phyloP scores from a whole-genome alignment of 53 echinoderm and acorn worm species.

The Arbacia lixula region DNA sequence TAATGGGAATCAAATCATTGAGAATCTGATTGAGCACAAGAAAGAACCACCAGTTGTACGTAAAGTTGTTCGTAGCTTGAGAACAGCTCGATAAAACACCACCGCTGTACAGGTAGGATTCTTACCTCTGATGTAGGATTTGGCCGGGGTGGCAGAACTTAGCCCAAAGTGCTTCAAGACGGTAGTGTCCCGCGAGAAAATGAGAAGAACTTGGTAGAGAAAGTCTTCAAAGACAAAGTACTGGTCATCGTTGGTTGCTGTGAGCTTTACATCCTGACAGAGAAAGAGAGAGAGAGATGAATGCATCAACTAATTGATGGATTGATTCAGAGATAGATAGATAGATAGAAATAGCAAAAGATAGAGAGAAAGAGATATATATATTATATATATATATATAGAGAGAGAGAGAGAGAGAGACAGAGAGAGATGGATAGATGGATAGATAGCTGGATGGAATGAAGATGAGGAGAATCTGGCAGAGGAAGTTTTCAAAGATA shows the following conservation, averaged over 20 bases:
- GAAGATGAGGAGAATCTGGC: conserved; percentile 90
- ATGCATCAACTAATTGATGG: no score
- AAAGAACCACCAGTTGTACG: no score
- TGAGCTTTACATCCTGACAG: conserved; percentile 89
- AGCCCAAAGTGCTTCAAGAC: conserved; percentile 89
- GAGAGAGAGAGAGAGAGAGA: neutral
- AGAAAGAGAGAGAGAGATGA: neutral
- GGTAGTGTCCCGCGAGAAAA: conserved; percentile 90
- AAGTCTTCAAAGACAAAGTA: conserved; percentile 99
- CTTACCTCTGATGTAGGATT: conserved; percentile 96
- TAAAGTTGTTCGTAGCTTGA: no score
- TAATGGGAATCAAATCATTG: no score
- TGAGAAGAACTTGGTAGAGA: conserved; percentile 90
- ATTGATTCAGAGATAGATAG: no score
- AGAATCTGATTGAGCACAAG: no score
- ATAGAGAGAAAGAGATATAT: no score
- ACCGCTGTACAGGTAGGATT: neutral
- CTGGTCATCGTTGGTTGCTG: conserved; percentile 97
- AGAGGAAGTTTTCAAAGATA: conserved; percentile 96
- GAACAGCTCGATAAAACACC: no score
- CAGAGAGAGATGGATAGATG: neutral
- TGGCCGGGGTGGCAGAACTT: conserved; percentile 95
- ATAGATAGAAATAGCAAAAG: no score
- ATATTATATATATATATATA: neutral
- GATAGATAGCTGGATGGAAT: no score